phyloP scores from a whole-genome alignment of 1,140 invertebrate species.

The Holotrichia oblita region DNA sequence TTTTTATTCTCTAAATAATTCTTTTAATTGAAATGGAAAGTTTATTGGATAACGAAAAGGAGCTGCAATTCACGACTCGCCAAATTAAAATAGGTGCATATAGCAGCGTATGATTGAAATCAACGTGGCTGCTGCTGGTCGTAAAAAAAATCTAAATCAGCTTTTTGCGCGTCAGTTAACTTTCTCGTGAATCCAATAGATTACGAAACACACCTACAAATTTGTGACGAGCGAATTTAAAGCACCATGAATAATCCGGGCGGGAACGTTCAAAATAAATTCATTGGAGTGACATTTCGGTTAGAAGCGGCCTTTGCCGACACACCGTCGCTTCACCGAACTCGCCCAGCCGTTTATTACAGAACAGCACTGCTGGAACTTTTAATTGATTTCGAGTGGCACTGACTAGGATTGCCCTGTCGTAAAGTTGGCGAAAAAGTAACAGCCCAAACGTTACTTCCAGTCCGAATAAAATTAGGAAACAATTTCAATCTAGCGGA shows the following conservation, averaged over 20 bases:
- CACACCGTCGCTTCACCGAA: background rate
- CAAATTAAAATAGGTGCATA: too few species aligned
- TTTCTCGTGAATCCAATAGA: background rate
- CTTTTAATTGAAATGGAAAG: too few species aligned
- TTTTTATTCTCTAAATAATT: too few species aligned
- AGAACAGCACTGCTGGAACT: constrained; percentile 17
- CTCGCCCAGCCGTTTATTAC: constrained; percentile 13
- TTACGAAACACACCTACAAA: constrained; percentile 7
- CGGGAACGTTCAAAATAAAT: constrained; percentile 26
- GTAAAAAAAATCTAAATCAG: background rate
- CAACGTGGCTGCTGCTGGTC: too few species aligned
- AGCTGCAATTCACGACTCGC: too few species aligned
- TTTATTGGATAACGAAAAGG: too few species aligned
- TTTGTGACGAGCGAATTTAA: background rate
- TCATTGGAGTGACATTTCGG: constrained; percentile 30
- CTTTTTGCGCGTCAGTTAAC: background rate
- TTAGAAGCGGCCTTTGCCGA: constrained; percentile 21
- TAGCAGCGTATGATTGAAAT: too few species aligned
- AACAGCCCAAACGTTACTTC: background rate
- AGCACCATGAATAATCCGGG: constrained; percentile 13
- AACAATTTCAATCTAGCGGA: constrained; percentile 20
- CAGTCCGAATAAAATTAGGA: background rate
- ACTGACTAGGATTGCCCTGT: background rate
- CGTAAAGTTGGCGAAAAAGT: constrained; percentile 7
- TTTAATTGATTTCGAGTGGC: constrained; percentile 30